Base-by-base conservation (phyloP, 2,797 vertebrate genomes). In the Acanthopagrus latus region DNA sequence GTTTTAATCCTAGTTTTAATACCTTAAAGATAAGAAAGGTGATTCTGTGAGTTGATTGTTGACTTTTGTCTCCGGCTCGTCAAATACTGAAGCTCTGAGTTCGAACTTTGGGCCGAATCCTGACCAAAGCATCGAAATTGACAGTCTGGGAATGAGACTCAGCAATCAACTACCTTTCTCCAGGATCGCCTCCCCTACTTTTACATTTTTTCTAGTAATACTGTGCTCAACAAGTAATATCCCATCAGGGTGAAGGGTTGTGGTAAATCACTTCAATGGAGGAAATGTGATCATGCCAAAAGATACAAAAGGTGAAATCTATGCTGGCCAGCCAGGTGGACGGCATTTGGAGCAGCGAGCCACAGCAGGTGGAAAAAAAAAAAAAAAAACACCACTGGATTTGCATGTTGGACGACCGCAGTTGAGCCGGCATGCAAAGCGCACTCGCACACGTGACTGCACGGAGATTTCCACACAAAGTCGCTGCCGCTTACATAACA, bases 361-460 rank as follows among this genome's bases (percentile, higher is more conserved):
- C 71, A 44, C 2, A 73, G 71, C 89, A 93, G 87, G 88, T 91
- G 83, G 82, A 89, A 84, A 29, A 29, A 25, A 25, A 25, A n/a
- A n/a, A n/a, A n/a, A n/a, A n/a, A n/a, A 90, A 73, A 64, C 86
- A 82, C 87, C 64, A 79, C 75, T 43, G 73, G 86, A 73, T 91
- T 93, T 93, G 92, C 94, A 93, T 91, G 90, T 54, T 60, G 54
- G 78, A 57, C 57, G 51, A 77, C 78, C 59, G 59, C 75, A 81
- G 82, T 84, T 79, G 65, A 86, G 76, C 2, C 3, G 60, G 71
- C 69, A 90, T 88, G 90, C 90, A 93, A 87, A 92, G 58, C 25
- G 3, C 47, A 47, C 57, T 46, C 59, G 63, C 27, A 55, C 64
- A 71, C 5, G 18, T 10, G 56, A 73, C 59, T 38, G 41, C 48